Evolutionary conservation across 2,888 invertebrate genomes (phyloP), one percentile per base, ranked within the genome.

Genomic region (Tenthredo distinguenda): DNA sequence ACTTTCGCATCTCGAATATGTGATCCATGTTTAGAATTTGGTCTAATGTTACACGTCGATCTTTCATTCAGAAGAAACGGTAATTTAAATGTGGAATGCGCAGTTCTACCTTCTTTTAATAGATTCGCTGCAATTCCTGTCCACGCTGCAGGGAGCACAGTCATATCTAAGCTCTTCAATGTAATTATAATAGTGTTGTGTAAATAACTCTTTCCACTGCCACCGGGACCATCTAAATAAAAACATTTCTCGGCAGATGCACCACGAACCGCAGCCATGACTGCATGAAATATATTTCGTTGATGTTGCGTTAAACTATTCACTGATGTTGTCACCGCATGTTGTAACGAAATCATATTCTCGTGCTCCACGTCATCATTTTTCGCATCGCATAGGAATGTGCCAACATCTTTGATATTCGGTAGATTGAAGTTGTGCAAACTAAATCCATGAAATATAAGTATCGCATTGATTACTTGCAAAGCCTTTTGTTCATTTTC

Each of bases 151-250:
- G 65, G 26, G 26, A 65, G 31, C 65, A 31, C 65, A 3, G 31
- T 6, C 31, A 34, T 31, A 71, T 31, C 4, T 34, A 37, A 34
- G 18, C 15, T 34, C 71, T 37, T 31, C 31, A 71, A 34, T 71
- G 71, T 71, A 34, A 92, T 92, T 15, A 93, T 87, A 7, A 37
- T 37, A 68, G 68, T 68, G 68, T 31, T 68, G 34, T 68, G 68
- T 68, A 68, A 34, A 34, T 91, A 94, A 21, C 91, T 92, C 90
- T 94, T 94, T 68, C 18, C 68, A 34, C 68, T 31, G 58, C 58
- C 58, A 58, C 58, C 58, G 7, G 58, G 58, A 58, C 87, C 89
- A 86, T 91, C 89, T 15, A 90, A 72, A 85, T 89, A 90, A 85
- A 86, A 88, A 21, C 34, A 90, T 71, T 50, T 87, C 85, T 34